A percentile compares a stretch with the other conserved stretches of the same genome.
phyloP scores from a whole-genome alignment of 2,113 vertebrate genomes.

The Quiscalus mexicanus region DNA sequence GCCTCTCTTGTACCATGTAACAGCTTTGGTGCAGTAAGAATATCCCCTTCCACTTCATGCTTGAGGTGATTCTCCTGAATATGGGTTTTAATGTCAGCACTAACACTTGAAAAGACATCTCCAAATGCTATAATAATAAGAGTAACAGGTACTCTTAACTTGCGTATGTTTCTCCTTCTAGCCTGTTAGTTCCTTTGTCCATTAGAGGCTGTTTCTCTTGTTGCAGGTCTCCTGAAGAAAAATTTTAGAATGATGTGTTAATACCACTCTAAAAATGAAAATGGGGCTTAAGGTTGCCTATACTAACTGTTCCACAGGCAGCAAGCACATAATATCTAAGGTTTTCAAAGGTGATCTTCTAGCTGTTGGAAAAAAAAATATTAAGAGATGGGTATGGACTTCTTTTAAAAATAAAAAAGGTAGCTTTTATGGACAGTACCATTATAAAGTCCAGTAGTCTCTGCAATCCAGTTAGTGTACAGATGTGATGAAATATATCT shows the following conservation, averaged over 20 bases:
- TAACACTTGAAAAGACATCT: not conserved
- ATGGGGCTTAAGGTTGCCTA: not conserved
- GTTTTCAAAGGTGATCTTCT: not conserved
- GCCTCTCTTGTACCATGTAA: not conserved
- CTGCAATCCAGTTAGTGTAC: not conserved
- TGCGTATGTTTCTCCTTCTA: not conserved
- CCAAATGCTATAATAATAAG: not conserved
- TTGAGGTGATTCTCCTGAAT: not conserved
- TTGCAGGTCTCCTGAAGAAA: constrained; percentile 75
- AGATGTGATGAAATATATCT: not conserved
- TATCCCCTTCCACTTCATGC: not conserved
- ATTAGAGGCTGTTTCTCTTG: constrained; percentile 47
- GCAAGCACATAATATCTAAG: not conserved
- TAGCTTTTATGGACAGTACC: not conserved
- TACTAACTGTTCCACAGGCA: not conserved
- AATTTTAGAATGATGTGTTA: not conserved
- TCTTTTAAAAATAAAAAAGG: not conserved
- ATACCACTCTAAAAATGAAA: not conserved
- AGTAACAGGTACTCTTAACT: not conserved
- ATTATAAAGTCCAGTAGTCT: not conserved
- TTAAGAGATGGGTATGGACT: not conserved
- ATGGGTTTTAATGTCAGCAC: not conserved
- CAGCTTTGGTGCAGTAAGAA: not conserved
- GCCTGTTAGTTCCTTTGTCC: not conserved
- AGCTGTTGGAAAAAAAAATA: not conserved